Percentiles rank a stretch among this genome's conserved stretches.
phyloP scores from a whole-genome alignment of 2,888 invertebrate species.

The Petrolisthes manimaculis region DNA sequence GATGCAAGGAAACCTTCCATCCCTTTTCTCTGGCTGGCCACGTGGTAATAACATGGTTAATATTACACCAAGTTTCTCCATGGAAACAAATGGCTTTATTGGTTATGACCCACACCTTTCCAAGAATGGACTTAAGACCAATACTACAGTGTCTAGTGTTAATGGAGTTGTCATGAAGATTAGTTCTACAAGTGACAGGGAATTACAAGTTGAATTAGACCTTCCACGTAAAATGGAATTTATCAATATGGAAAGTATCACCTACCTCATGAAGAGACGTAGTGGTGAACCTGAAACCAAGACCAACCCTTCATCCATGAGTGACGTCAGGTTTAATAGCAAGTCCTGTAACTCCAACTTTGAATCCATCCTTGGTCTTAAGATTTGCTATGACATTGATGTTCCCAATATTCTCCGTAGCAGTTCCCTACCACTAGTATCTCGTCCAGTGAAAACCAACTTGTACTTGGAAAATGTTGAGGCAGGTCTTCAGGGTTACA shows the following conservation, averaged over 20 bases:
- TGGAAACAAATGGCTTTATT: constrained; percentile 33
- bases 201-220: constrained; percentile 23
- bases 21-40: constrained; percentile 7
- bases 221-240: constrained; percentile 46
- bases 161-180: constrained; percentile 14
- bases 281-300: constrained; percentile 15
- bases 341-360: constrained; percentile 31
- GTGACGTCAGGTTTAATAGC: not conserved
- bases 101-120: constrained; percentile 20
- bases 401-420: constrained; percentile 42
- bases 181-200: not conserved
- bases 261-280: constrained; percentile 32
- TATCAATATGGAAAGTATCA: constrained; percentile 26
- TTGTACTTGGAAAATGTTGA: constrained; percentile 29
- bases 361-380: constrained; percentile 31
- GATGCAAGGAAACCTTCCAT: constrained; percentile 16
- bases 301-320: constrained; percentile 33
- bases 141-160: constrained; percentile 22
- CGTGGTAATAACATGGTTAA: not conserved
- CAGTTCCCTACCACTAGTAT: constrained; percentile 31
- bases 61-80: constrained; percentile 34
- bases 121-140: constrained; percentile 28
- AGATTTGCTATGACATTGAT: constrained; percentile 40
- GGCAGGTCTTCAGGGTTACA: constrained; percentile 24
- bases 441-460: constrained; percentile 1